These are phyloP conservation scores for Disparrhopalites patrizii DNA, from an alignment of 2,888 invertebrate species.

Conservation along the genomic window DNA sequence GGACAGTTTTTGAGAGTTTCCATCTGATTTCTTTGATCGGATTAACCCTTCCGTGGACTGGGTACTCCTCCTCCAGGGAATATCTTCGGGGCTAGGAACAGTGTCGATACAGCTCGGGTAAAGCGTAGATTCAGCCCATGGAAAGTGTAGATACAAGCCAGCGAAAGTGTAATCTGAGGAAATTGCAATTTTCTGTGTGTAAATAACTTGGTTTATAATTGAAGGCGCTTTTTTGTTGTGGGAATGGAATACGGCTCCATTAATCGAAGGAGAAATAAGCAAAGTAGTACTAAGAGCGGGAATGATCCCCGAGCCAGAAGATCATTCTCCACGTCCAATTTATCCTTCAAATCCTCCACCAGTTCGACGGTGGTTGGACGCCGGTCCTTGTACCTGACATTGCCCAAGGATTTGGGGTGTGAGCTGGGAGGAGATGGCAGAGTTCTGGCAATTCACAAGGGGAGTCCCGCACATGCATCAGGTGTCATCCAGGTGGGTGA, in stretches of 20 bases:
- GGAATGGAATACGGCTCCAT: conserved; percentile 45
- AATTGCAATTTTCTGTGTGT: too few species aligned
- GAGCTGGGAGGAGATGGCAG: conserved; percentile 34
- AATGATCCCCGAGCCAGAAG: conserved; percentile 25
- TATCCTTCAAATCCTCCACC: conserved; percentile 37
- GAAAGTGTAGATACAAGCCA: too few species aligned
- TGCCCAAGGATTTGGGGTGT: conserved; percentile 31
- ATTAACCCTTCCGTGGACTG: too few species aligned
- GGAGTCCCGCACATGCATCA: conserved; percentile 42
- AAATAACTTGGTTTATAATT: too few species aligned
- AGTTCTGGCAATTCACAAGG: conserved; percentile 36
- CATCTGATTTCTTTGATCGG: too few species aligned
- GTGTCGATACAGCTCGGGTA: too few species aligned
- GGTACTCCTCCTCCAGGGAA: too few species aligned
- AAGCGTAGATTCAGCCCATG: too few species aligned
- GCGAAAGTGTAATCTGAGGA: too few species aligned
- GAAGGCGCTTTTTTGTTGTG: too few species aligned
- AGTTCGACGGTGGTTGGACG: conserved; percentile 33
- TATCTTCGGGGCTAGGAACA: too few species aligned
- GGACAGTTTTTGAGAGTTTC: too few species aligned
- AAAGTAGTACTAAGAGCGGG: conserved; percentile 17
- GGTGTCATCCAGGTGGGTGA: conserved; percentile 48
- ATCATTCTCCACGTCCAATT: conserved; percentile 47
- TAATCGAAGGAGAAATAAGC: conserved; percentile 15
- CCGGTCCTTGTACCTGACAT: conserved; percentile 33